A percentile compares a stretch with the other conserved stretches of the same genome.
These are phyloP conservation scores for Diaperis boleti DNA, from an alignment of 2,888 invertebrate species.

Conservation along the genomic window DNA sequence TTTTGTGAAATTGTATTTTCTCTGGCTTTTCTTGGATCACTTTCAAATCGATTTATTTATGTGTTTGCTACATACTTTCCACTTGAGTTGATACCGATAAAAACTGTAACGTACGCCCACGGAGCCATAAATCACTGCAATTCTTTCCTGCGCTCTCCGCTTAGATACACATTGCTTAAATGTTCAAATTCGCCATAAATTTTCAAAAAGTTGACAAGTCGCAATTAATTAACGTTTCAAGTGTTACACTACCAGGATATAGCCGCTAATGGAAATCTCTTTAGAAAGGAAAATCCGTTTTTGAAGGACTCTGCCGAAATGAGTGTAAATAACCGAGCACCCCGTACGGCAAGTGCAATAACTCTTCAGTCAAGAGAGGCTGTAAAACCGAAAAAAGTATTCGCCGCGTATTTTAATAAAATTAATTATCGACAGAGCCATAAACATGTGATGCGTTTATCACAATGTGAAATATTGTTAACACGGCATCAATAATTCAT, in stretches of 20 bases:
- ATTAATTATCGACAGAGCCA: conserved; percentile 29
- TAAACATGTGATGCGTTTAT: conserved; percentile 30
- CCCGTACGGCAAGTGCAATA: not conserved
- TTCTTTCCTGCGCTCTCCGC: conserved; percentile 13
- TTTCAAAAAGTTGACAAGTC: not conserved
- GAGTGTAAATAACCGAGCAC: conserved; percentile 1
- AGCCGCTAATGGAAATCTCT: conserved; percentile 6
- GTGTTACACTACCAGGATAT: conserved; percentile 16
- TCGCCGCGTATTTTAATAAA: conserved; percentile 8
- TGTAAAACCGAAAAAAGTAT: conserved; percentile 7
- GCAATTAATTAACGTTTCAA: conserved; percentile 5
- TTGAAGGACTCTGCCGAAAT: conserved; percentile 17
- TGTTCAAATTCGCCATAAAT: not conserved
- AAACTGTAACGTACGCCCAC: conserved; percentile 35
- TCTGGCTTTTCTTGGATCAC: conserved; percentile 55
- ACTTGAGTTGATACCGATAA: conserved; percentile 37
- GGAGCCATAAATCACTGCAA: conserved; percentile 29
- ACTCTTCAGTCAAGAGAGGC: conserved; percentile 3
- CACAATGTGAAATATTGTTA: conserved; percentile 27
- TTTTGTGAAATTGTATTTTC: conserved; percentile 53
- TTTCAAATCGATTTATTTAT: conserved; percentile 55
- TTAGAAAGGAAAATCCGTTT: conserved; percentile 18
- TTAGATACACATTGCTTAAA: conserved; percentile 9
- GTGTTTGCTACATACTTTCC: conserved; percentile 44
- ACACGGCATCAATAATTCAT: conserved; percentile 17